Base-by-base conservation (phyloP, 2,113 vertebrate species). In the Myiozetetes cayanensis region DNA sequence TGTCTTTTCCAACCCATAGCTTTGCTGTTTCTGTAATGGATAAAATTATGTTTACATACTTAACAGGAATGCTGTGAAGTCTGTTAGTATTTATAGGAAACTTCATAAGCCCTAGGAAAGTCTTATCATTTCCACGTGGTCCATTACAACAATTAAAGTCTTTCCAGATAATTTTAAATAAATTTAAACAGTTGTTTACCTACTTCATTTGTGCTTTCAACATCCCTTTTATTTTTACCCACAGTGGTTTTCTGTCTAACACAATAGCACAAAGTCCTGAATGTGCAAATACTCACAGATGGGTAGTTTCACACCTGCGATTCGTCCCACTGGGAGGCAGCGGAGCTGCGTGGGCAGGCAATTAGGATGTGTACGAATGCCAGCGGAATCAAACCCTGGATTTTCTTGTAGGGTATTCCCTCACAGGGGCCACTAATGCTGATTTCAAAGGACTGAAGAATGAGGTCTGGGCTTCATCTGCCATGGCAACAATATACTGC, bases 401-500 rank as follows among this genome's bases (percentile, higher is more conserved):
- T 87, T 87, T 93, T 92, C 62, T 90, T 65, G 52, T 12, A 81
- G 49, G 56, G 22, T 78, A 65, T 91, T 92, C 53, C 74, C 86
- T 91, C 91, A 65, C 66, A 89, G 93, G 91, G 53, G 41, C 91
- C 53, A 78, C 89, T 82, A 94, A 52, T 5, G 15, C 25, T 4
- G 33, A 78, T 89, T 92, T 94, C 68, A 71, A 71, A 90, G 86
- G 27, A 67, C 89, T 89, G 74, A 83, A 87, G 81, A 85, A 87
- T 68, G 78, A 87, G 81, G 37, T 53, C 74, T 85, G 77, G 81
- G 81, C 78, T 95, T 89, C 71, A 39, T 63, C 53, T 93, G 82
- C 87, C 67, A 66, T 56, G 67, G 94, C 85, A 96, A 85, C 77
- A 63, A 85, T 68, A 79, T 83, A 70, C 55, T 35, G 46, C 53